Evolutionary conservation across 2,797 vertebrate species (phyloP), one percentile per base, ranked within the genome.

Genomic region (Perdix hodgsoniae): DNA sequence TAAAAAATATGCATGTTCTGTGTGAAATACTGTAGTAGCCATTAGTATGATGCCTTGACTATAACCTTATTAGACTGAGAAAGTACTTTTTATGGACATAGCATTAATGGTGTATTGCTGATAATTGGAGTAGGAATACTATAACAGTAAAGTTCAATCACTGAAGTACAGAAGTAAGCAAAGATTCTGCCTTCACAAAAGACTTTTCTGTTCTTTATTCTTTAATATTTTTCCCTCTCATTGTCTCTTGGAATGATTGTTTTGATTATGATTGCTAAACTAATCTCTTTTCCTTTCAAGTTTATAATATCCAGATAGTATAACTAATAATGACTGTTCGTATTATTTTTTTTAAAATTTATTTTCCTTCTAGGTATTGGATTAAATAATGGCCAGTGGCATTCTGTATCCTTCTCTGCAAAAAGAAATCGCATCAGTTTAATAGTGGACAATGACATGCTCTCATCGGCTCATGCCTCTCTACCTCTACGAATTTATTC

Each of bases 351-450:
- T 44, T 22, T 39, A 4, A 14, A 39, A 42, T 69, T 71, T 83
- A 12, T n/a, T 93, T 90, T 90, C 19, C 63, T 91, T 81, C 54
- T 93, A 99, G 99, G 99, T 90, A 88, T 93, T 26, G 96, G 91
- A 74, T 97, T 99, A 95, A 98, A 98, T 82, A 98, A 99, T 0
- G 99, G 99, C 3, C 98, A 98, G 94, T 99, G 99, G 99, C 99
- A 99, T 97, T 98, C 97, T 2, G 88, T 99, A 84, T 97, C 97
- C 49, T 95, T 99, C 61, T 97, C 92, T 81, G 97, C 97, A 79
- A 98, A 97, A 95, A 98, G 91, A 88, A 98, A 97, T 78, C 98
- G 96, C 79, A 85, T 99, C 86, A 98, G 77, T 60, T 11, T 99
- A 93, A 83, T 87, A 2, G 97, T 99, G 83, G 98, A 99, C 35